These are phyloP conservation scores for Mustela lutreola DNA, from an alignment of 2,113 vertebrate genomes.

Conservation along the genomic window DNA sequence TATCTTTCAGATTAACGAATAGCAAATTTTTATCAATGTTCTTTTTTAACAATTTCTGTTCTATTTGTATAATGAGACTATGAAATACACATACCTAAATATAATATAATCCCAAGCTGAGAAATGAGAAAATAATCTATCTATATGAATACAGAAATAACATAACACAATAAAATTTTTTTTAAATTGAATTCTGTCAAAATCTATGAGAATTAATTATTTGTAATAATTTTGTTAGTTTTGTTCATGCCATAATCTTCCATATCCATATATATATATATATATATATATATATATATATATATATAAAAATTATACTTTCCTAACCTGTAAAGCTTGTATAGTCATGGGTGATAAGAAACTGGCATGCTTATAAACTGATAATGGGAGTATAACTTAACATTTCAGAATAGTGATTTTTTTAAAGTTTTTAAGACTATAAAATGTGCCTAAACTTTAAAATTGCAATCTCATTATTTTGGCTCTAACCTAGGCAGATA, in stretches of 20 bases:
- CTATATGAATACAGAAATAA: not conserved
- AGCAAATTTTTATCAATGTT: not conserved
- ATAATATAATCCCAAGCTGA: not conserved
- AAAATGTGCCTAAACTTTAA: not conserved
- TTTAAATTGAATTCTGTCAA: not conserved
- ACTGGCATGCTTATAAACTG: not conserved
- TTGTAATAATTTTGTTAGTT: not conserved
- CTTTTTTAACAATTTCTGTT: not conserved
- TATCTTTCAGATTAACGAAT: not conserved
- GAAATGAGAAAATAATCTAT: not conserved
- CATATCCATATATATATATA: not conserved
- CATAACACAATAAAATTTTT: no score
- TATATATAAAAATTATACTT: not conserved
- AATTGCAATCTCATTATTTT: not conserved
- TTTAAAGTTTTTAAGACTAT: not conserved
- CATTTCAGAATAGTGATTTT: not conserved
- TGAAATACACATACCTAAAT: not conserved
- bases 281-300: no score
- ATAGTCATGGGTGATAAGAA: not conserved
- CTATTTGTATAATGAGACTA: not conserved
- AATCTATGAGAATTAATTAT: not conserved
- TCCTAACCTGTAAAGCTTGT: not conserved
- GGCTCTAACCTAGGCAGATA: not conserved
- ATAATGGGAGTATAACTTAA: not conserved
- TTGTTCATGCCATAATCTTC: not conserved